Conservation (phyloP, 2,113 vertebrate genomes). For the Tachuris rubrigastra region DNA sequence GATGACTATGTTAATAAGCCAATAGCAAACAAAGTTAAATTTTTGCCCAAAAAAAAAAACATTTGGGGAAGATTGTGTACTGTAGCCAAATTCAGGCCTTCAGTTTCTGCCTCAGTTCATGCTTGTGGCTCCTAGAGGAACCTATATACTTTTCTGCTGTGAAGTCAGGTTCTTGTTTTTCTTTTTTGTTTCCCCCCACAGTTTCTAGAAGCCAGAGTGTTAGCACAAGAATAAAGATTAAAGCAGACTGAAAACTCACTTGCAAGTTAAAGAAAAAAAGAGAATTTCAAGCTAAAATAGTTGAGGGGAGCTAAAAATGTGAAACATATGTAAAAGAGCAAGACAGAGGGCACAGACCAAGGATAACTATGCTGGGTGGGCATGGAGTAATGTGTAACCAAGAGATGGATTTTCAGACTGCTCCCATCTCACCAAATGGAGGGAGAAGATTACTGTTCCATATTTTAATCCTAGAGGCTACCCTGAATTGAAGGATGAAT, state of each 20-base stretch:
- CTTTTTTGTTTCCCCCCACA: rapidly evolving
- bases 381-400: rapidly evolving
- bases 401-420: background rate
- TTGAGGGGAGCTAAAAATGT: background rate
- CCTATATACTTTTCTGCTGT: background rate
- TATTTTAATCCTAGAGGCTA: background rate
- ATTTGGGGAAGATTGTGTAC: background rate
- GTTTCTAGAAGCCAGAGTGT: background rate
- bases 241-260: background rate
- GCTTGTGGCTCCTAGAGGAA: background rate
- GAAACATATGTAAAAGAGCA: background rate
- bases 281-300: background rate
- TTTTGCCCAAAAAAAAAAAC: background rate
- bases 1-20: background rate
- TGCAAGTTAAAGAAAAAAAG: background rate
- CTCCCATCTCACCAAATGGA: rapidly evolving
- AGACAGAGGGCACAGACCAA: background rate
- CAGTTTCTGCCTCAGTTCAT: background rate
- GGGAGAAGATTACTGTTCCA: rapidly evolving
- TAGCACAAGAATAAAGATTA: background rate
- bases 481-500: background rate
- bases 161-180: background rate
- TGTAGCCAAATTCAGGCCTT: background rate
- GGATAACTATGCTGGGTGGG: rapidly evolving
- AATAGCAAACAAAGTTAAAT: background rate